Percentiles rank a stretch among this genome's conserved stretches.
phyloP scores from a whole-genome alignment of 2,113 vertebrate genomes.

The Riparia riparia region DNA sequence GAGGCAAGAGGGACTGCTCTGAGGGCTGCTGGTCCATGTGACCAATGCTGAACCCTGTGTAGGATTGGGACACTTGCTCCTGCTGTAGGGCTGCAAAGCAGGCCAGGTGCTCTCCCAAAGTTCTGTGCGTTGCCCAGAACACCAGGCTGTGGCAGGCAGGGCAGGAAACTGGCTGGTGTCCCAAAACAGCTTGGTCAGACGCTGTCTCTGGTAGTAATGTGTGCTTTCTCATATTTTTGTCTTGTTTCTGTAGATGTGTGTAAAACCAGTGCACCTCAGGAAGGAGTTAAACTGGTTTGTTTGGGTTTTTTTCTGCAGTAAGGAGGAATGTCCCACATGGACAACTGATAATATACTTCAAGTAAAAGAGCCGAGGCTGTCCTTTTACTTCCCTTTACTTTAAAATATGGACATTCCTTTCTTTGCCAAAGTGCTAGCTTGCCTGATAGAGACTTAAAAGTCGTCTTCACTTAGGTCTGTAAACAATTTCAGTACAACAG shows the following conservation, averaged over 20 bases:
- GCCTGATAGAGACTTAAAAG: background rate
- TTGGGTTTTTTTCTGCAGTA: background rate
- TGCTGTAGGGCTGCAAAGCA: background rate
- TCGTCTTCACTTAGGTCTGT: background rate
- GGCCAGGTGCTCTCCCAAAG: background rate
- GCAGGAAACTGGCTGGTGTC: background rate
- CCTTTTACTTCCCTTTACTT: background rate
- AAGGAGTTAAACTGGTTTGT: background rate
- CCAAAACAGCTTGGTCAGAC: background rate
- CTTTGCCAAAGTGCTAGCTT: background rate
- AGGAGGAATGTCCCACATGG: background rate
- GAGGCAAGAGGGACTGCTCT: background rate
- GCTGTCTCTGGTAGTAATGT: background rate
- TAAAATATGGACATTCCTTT: background rate
- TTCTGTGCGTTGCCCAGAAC: background rate
- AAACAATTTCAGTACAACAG: background rate
- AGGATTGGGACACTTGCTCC: background rate
- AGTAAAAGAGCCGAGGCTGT: background rate
- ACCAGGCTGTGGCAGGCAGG: background rate
- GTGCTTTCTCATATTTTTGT: background rate
- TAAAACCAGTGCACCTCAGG: background rate
- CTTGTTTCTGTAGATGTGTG: background rate
- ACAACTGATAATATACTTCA: background rate
- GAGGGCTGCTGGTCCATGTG: background rate
- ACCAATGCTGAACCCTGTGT: fast-evolving